Evolutionary conservation across 1,140 invertebrate genomes (phyloP).

Genomic region (Drosophila mayri): DNA sequence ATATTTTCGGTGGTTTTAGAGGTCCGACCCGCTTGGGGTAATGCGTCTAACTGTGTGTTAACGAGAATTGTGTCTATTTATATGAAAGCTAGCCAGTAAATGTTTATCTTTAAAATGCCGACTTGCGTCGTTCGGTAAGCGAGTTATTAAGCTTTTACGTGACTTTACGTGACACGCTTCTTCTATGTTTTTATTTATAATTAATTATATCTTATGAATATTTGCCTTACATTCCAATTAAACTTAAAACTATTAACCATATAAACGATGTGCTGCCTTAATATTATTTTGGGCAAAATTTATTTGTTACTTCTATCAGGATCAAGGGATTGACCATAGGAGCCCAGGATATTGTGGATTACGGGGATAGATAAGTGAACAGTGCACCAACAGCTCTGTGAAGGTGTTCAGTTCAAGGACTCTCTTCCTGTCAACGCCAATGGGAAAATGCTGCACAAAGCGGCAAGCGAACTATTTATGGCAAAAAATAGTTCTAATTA

Average conservation of each 20-base stretch:
- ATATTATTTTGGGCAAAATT: too few relatives aligned
- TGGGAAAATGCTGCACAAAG: not conserved
- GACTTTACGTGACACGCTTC: not conserved
- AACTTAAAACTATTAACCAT: too few relatives aligned
- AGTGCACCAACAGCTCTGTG: not conserved
- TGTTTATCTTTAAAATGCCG: too few relatives aligned
- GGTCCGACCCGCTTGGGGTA: not conserved
- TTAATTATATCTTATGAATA: not conserved
- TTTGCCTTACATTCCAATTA: too few relatives aligned
- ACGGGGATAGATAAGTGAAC: not conserved
- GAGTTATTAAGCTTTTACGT: not conserved
- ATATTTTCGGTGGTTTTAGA: not conserved
- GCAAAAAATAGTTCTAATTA: not conserved
- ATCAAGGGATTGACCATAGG: not conserved
- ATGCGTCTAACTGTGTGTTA: not conserved
- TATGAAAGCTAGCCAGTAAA: not conserved
- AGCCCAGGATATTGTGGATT: slow-evolving; percentile 1
- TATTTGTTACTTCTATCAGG: not conserved
- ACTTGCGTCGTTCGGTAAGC: not conserved
- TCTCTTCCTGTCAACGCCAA: not conserved
- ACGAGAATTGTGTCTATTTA: not conserved
- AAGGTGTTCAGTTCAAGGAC: not conserved
- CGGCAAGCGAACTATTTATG: not conserved
- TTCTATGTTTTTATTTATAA: not conserved
- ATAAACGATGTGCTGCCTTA: too few relatives aligned